Base-by-base conservation (phyloP, 2,797 vertebrate genomes). In the Neopelma chrysocephalum region DNA sequence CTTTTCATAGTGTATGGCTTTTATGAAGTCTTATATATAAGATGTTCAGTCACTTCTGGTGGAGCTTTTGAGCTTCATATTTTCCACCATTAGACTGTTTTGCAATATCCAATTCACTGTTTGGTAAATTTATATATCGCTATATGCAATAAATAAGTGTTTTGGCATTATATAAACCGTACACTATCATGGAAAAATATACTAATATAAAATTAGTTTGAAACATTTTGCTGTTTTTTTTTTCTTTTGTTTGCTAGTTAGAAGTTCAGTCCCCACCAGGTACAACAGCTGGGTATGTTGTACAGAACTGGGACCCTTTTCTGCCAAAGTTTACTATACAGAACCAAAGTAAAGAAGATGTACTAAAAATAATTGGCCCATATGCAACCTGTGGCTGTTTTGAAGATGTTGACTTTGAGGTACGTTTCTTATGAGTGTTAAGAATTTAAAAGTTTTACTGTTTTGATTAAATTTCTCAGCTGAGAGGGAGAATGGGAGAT, bases 391-490 rank as follows among this genome's bases (percentile, higher is more conserved):
- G 98, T 94, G 98, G 98, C 77, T 98, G 98, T 94, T 98, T 98
- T 87, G 98, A 98, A 3, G 98, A 98, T 92, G 98, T 98, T 96
- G 97, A 98, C 65, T 98, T 98, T 87, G 98, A 98, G 98, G 98
- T 98, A 98, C 14, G 96, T 91, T 85, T 91, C 6, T 31, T 48
- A 29, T 2, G 34, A 77, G 10, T 62, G 27, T 58, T 71, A 66
- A 64, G 3, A 42, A 78, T 91, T 77, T 51, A 32, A 32, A 69
- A 85, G 27, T 83, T 92, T 84, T 62, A 75, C 40, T 82, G 47
- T 56, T 60, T 88, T 29, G 17, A 94, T 54, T 72, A 60, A 45
- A 75, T 80, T 80, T 82, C 31, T 71, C 17, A 56, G n/a, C 21
- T 75, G 20, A 69, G 27, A 43, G 2, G 16, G 19, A 57, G 23